A percentile compares a stretch with the other conserved stretches of the same genome.
Conservation (phyloP, 2,888 invertebrate genomes). For the Tiliacea citrago region DNA sequence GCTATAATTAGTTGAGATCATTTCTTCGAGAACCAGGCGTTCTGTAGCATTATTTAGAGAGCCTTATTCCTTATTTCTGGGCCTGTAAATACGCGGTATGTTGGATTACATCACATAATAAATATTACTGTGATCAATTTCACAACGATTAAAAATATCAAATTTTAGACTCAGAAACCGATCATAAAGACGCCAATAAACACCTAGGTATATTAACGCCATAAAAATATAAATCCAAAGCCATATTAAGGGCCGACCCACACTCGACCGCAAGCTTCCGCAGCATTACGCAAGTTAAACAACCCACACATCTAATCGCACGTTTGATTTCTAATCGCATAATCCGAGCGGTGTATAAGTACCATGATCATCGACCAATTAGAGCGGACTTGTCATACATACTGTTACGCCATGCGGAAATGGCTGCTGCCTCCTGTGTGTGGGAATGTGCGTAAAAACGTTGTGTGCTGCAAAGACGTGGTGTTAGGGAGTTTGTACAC, state of each 20-base stretch:
- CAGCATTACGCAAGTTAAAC: conserved; percentile 37
- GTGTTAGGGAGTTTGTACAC: conserved; percentile 30
- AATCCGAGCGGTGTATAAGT: conserved; percentile 44
- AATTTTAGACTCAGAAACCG: neutral
- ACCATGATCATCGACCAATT: conserved; percentile 59
- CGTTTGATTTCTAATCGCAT: conserved; percentile 61
- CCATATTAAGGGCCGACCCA: conserved; percentile 39
- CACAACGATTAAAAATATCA: neutral
- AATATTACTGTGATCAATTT: neutral
- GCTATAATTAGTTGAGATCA: neutral
- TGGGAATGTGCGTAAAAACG: conserved; percentile 56
- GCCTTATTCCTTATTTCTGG: neutral
- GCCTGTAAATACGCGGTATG: neutral
- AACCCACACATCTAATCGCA: conserved; percentile 45
- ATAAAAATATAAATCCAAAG: neutral
- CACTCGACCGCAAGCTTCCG: conserved; percentile 35
- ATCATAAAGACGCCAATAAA: neutral
- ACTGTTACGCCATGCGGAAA: conserved; percentile 70
- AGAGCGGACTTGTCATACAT: conserved; percentile 68
- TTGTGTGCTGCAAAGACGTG: conserved; percentile 3
- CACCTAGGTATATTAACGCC: neutral
- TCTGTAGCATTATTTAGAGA: neutral
- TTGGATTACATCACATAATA: neutral
- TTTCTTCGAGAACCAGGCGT: neutral
- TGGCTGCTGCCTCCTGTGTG: conserved; percentile 23